Percentiles rank a stretch among this genome's conserved stretches.
phyloP scores from a whole-genome alignment of 2,797 vertebrate species.

The Brachymystax lenok region DNA sequence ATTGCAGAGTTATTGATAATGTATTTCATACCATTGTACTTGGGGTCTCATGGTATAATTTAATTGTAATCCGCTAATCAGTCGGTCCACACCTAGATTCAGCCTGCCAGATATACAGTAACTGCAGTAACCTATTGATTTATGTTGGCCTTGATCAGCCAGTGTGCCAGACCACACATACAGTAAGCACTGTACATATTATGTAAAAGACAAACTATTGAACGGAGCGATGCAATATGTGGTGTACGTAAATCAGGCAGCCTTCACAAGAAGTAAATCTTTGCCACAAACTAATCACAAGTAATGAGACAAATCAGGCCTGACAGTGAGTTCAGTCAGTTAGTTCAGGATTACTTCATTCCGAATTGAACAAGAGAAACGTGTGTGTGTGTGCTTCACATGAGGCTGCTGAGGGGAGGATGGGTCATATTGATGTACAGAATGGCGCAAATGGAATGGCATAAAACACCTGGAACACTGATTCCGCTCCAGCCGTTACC shows the following conservation, averaged over 20 bases:
- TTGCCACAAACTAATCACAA: constrained; percentile 17
- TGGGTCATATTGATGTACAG: too few relatives aligned
- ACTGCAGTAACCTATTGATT: constrained; percentile 59
- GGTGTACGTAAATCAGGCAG: not conserved
- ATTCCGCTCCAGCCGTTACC: too few relatives aligned
- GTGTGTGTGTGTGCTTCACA: constrained; percentile 3
- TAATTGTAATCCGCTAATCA: not conserved
- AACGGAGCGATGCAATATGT: not conserved
- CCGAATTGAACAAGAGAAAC: constrained; percentile 7
- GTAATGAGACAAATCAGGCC: constrained; percentile 27
- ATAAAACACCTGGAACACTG: too few relatives aligned
- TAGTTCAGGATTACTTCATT: constrained; percentile 21
- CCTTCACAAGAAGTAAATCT: too few relatives aligned
- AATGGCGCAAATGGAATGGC: too few relatives aligned
- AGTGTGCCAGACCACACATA: constrained; percentile 24
- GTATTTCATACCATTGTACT: not conserved
- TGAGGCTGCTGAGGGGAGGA: too few relatives aligned
- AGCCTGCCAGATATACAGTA: constrained; percentile 36
- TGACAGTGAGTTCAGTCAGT: constrained; percentile 28
- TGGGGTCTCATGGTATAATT: not conserved
- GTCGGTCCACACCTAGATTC: constrained; percentile 15
- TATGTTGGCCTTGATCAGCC: constrained; percentile 27
- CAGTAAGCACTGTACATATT: constrained; percentile 21
- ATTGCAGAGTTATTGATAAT: not conserved
- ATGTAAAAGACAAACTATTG: constrained; percentile 35